Evolutionary conservation across 2,888 invertebrate genomes (phyloP).

Genomic region (Tetragonisca angustula): DNA sequence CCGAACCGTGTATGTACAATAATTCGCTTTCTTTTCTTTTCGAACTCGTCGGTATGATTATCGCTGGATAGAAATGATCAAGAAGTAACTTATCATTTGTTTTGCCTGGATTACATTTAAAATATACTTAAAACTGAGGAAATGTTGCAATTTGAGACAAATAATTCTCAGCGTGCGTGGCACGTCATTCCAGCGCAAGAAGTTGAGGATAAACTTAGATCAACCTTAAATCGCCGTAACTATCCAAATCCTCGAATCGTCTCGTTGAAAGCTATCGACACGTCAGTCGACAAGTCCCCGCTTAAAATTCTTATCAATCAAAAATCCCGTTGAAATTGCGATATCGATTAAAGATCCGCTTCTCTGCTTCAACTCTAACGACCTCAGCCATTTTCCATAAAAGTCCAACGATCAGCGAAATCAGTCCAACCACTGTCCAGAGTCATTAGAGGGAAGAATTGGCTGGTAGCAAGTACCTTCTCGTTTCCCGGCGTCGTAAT

Average conservation of each 20-base stretch:
- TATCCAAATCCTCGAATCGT: background rate
- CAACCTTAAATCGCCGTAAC: background rate
- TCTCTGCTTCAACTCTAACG: background rate
- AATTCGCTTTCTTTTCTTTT: too few species aligned
- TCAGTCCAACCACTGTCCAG: constrained; percentile 75
- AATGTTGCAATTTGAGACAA: too few species aligned
- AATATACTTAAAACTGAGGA: too few species aligned
- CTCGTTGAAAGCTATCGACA: background rate
- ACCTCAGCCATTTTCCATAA: background rate
- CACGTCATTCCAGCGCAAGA: too few species aligned
- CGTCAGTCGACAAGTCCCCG: background rate
- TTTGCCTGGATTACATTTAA: too few species aligned
- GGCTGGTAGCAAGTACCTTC: constrained; percentile 57
- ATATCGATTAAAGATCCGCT: background rate
- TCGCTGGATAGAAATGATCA: too few species aligned
- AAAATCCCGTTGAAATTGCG: background rate
- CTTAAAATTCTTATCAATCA: background rate
- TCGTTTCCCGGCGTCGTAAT: constrained; percentile 26
- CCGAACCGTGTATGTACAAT: too few species aligned
- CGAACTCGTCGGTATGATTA: too few species aligned
- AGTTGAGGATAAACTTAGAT: too few species aligned
- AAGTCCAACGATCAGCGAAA: constrained; percentile 70
- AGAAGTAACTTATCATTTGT: too few species aligned
- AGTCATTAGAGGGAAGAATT: constrained; percentile 81
- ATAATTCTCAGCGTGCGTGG: too few species aligned